Conservation (phyloP, 2,888 invertebrate species). For the Anthoptus insignis region DNA sequence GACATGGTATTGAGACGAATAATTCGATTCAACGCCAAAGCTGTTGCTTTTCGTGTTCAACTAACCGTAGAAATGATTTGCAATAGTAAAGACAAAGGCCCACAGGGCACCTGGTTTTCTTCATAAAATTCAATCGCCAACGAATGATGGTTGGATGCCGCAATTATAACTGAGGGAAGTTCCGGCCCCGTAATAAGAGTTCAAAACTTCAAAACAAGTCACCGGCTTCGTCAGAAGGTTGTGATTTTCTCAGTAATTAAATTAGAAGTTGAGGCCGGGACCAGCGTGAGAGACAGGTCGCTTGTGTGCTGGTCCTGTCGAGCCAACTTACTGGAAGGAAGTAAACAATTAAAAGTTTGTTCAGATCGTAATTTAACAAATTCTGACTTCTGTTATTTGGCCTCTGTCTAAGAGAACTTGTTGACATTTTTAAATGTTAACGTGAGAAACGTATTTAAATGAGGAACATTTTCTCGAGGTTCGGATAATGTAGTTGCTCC, state of each 20-base stretch:
- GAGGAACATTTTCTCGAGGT: too few species aligned
- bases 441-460: too few species aligned
- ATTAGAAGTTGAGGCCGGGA: background rate
- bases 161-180: constrained; percentile 20
- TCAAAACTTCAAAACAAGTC: background rate
- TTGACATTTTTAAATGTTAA: too few species aligned
- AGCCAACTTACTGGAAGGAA: background rate
- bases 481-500: too few species aligned
- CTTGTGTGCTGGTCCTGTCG: background rate
- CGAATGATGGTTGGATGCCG: constrained; percentile 7
- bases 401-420: too few species aligned
- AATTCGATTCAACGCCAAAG: too few species aligned
- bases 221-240: background rate
- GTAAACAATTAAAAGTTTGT: constrained; percentile 6
- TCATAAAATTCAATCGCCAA: too few species aligned
- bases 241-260: background rate
- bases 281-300: background rate
- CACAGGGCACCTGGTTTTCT: too few species aligned
- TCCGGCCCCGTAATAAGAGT: constrained; percentile 18
- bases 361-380: background rate
- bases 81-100: too few species aligned
- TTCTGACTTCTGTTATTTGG: background rate
- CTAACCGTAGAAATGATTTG: too few species aligned
- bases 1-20: too few species aligned
- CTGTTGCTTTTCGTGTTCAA: too few species aligned